Conservation (phyloP, 1,140 invertebrate species). For the Micrasema longulum region DNA sequence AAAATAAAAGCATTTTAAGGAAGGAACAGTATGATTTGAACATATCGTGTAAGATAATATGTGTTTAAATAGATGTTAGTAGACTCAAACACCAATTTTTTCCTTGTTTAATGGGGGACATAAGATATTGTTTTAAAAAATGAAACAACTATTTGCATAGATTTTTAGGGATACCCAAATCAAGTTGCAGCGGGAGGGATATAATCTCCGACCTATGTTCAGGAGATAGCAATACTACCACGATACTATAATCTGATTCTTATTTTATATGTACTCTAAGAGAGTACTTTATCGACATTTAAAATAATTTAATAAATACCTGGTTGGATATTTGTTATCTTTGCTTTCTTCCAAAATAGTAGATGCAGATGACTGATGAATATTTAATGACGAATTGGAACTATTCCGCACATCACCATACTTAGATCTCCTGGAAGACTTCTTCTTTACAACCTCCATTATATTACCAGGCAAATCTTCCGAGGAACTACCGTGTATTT, state of each 20-base stretch:
- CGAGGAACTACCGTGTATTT: slow-evolving; percentile 65
- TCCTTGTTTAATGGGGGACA: too few relatives aligned
- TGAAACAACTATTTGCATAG: too few relatives aligned
- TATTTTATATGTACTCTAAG: too few relatives aligned
- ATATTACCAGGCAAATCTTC: slow-evolving; percentile 62
- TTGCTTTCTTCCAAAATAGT: slow-evolving; percentile 20
- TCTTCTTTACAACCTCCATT: slow-evolving; percentile 56
- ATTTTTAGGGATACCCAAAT: too few relatives aligned
- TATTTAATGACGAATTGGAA: slow-evolving; percentile 32
- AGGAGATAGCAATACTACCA: too few relatives aligned
- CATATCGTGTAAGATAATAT: too few relatives aligned
- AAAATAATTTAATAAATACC: neutral
- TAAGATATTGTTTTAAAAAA: too few relatives aligned
- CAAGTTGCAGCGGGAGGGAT: too few relatives aligned
- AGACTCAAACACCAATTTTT: too few relatives aligned
- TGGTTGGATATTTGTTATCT: neutral
- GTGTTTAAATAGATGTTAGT: too few relatives aligned
- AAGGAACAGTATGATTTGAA: neutral
- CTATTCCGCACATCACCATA: slow-evolving; percentile 18
- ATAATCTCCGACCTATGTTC: too few relatives aligned
- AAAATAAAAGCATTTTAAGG: slow-evolving; percentile 15
- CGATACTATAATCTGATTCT: too few relatives aligned
- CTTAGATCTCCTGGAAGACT: slow-evolving; percentile 53
- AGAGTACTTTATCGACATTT: neutral
- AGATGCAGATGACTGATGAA: slow-evolving; percentile 17